Evolutionary conservation across 2,113 vertebrate species (phyloP), one percentile per base, ranked within the genome.

Genomic region (Andinoacara biseriatus): DNA sequence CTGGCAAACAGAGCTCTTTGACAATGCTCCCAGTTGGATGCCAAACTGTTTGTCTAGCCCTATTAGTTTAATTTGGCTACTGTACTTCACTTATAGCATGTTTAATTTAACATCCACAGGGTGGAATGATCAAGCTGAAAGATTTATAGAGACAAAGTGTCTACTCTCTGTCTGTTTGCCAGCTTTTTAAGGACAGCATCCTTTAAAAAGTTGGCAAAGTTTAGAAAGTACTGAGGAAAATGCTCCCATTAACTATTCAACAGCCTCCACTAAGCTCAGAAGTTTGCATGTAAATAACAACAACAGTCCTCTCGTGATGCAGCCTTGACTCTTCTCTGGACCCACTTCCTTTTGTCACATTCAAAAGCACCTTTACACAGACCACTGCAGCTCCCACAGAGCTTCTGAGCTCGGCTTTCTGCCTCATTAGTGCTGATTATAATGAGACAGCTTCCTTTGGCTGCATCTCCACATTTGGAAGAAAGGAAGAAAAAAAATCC

Each of bases 391-490:
- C 80, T 80, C 74, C 58, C 29, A 62, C 67, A 38, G 22, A 59
- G 69, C 56, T 75, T 80, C 85, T 56, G 59, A 78, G 86, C 69
- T 63, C 54, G 46, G 58, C 63, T 83, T 58, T 83, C 54, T 83
- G 79, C 59, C 88, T 92, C 90, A 92, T 93, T 93, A 93, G 79
- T 90, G 83, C 67, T 84, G 81, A 89, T 86, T 74, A 90, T 87
- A 92, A 93, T 87, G 81, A 93, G 90, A 86, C 26, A 15, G 38
- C 80, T 88, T 85, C 87, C 88, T 86, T 59, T 58, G 84, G 86
- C 89, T 75, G 14, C 72, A 72, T 84, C 76, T 76, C 80, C 22
- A n/a, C 82, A 18, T 80, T 88, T 49, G 58, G 84, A 79, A 84
- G 80, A 74, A 56, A 57, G 15, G 33, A 52, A 77, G 78, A 85